Conservation (phyloP, 2,888 invertebrate species). For the Lasioglossum marginatum region DNA sequence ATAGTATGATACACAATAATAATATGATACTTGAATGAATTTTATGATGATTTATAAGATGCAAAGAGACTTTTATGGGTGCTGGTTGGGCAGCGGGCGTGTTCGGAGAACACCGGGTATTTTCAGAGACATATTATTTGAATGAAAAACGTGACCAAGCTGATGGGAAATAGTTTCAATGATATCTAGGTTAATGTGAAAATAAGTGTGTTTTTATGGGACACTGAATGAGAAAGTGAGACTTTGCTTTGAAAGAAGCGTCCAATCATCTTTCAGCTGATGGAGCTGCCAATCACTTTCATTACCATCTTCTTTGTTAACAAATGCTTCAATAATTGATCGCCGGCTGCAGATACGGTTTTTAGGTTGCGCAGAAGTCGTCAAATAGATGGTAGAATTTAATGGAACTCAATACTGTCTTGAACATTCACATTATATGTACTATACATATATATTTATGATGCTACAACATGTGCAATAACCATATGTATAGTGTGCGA, state of each 20-base stretch:
- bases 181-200: conserved; percentile 8
- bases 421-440: too few species aligned
- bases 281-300: background rate
- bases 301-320: background rate
- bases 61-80: background rate
- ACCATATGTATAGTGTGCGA: too few species aligned
- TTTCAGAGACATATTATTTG: too few species aligned
- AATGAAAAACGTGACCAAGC: background rate
- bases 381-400: background rate
- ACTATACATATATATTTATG: too few species aligned
- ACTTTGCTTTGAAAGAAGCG: background rate
- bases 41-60: background rate
- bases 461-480: too few species aligned
- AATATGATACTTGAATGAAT: background rate
- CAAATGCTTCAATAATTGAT: background rate
- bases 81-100: background rate
- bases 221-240: background rate
- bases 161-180: background rate
- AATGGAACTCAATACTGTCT: too few species aligned
- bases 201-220: background rate
- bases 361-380: background rate
- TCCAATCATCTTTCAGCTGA: background rate
- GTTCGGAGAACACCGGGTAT: too few species aligned
- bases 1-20: too few species aligned
- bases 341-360: background rate